These are phyloP conservation scores for Nerophis ophidion DNA, from an alignment of 2,113 vertebrate species.

Conservation along the genomic window DNA sequence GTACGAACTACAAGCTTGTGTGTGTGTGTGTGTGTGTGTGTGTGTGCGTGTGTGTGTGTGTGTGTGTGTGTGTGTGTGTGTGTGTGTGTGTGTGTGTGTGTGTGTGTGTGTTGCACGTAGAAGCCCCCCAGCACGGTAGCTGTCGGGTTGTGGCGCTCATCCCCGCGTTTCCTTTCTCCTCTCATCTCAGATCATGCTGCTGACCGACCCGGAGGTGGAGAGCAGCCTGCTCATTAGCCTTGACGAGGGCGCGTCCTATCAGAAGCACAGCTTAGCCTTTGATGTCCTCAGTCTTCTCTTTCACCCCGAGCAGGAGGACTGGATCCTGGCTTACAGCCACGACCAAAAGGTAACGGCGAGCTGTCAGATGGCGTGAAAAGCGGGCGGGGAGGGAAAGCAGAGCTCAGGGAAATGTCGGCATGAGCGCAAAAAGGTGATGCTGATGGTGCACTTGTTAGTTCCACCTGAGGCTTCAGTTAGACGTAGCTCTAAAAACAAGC, in stretches of 20 bases:
- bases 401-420: constrained; percentile 10
- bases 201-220: constrained; percentile 92
- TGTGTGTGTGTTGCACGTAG: constrained; percentile 7
- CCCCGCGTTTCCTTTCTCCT: constrained; percentile 36
- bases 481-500: background rate
- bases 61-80: background rate
- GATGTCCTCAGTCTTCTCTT: constrained; percentile 92
- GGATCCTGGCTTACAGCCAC: constrained; percentile 93
- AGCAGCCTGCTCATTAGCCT: constrained; percentile 92
- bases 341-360: constrained; percentile 84
- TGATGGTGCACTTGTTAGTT: background rate
- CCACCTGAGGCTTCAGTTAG: background rate
- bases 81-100: background rate
- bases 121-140: constrained; percentile 40
- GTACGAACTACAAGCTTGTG: background rate
- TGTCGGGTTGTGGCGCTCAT: constrained; percentile 49
- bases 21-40: background rate
- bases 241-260: constrained; percentile 91
- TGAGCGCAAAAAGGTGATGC: constrained; percentile 12
- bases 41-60: background rate
- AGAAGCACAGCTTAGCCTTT: constrained; percentile 88
- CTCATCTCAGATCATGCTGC: constrained; percentile 83
- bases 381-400: background rate
- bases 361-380: constrained; percentile 29
- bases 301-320: constrained; percentile 90